Base-by-base conservation (phyloP, 2,797 vertebrate species). In the Miichthys miiuy region DNA sequence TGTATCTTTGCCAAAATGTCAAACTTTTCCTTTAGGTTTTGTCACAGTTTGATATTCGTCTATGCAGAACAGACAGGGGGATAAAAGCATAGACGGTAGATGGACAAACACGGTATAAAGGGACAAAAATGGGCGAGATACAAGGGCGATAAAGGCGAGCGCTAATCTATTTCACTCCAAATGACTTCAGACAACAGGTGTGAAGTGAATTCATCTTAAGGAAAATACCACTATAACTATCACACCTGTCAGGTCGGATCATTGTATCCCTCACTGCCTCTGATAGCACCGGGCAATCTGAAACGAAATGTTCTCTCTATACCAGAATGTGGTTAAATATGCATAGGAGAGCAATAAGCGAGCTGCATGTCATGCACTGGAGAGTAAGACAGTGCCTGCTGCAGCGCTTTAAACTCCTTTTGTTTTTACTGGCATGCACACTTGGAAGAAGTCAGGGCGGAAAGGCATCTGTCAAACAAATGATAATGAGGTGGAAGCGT, bases 291-390 rank as follows among this genome's bases (percentile, higher is more conserved):
- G n/a, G 63, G 46, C 27, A 50, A 72, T 70, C 20, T 41, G 55
- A 44, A 68, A 56, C 42, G 62, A 69, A 77, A 65, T 73, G 61
- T 72, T 69, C 72, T 56, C 27, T 55, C 18, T 56, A n/a, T 34
- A 76, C 50, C 21, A 25, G 41, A 41, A 8, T 2, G 76, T 58
- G 51, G 58, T 84, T 84, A 84, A 88, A 89, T 68, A 86, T 89
- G 75, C 65, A 89, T 66, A 10, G 20, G 50, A 61, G 25, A 57
- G 65, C 57, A 65, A 63, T 68, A 66, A 51, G 60, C 51, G 57
- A 34, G 69, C 60, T 64, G 68, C 80, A 63, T 62, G 74, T 65
- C 54, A 61, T 25, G 57, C 65, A 34, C 17, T 46, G 51, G 55
- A 55, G 62, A 66, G 57, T 47, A 17, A 67, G 55, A 67, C 47